A percentile compares a stretch with the other conserved stretches of the same genome.
phyloP scores from a whole-genome alignment of 1,140 invertebrate species.

The Lordiphosa collinella region DNA sequence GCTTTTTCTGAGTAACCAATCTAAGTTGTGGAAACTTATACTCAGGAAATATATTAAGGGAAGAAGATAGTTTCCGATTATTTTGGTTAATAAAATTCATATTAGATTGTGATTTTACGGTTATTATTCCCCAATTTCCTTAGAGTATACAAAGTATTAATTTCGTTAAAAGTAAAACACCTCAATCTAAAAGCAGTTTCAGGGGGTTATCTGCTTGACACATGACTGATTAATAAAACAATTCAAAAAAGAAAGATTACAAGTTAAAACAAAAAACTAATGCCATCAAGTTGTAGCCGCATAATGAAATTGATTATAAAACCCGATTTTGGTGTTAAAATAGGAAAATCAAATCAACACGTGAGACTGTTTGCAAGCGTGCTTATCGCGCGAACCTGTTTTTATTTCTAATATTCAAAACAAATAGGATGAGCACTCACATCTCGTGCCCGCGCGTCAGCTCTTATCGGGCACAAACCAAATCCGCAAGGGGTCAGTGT shows the following conservation, averaged over 20 bases:
- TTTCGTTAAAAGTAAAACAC: not conserved
- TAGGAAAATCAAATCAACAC: conserved; percentile 40
- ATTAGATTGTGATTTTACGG: too few species aligned
- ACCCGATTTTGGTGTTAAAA: too few species aligned
- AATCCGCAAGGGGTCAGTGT: conserved; percentile 46
- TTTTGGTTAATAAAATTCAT: too few species aligned
- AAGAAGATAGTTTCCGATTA: too few species aligned
- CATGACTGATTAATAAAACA: not conserved
- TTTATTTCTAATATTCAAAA: conserved; percentile 29
- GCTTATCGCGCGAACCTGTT: conserved; percentile 50
- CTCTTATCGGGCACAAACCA: conserved; percentile 40
- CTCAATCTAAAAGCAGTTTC: not conserved
- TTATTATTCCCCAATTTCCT: too few species aligned
- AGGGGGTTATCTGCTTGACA: conserved; percentile 21
- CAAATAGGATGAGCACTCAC: not conserved
- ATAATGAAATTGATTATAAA: too few species aligned
- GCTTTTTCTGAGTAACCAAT: too few species aligned
- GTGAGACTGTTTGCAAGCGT: conserved; percentile 56
- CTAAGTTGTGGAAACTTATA: too few species aligned
- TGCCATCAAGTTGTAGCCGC: too few species aligned
- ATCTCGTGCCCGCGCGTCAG: conserved; percentile 8
- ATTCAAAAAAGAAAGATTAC: conserved; percentile 3
- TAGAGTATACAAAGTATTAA: too few species aligned
- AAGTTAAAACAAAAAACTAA: too few species aligned
- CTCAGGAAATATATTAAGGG: too few species aligned